Evolutionary conservation across 2,888 invertebrate genomes (phyloP).

Genomic region (Protophormia terraenovae): DNA sequence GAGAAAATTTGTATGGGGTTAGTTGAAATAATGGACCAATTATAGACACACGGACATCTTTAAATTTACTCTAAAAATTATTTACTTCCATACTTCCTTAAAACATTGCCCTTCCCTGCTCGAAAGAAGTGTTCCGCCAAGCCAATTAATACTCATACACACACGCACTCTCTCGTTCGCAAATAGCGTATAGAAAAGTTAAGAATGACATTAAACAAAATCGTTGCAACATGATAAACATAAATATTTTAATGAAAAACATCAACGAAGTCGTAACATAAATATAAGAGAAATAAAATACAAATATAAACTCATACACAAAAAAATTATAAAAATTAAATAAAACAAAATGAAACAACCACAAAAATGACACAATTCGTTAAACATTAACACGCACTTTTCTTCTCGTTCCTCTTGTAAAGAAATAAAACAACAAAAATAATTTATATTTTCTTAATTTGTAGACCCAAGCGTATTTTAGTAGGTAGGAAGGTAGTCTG

Average conservation of each 20-base stretch:
- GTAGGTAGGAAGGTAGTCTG: not conserved
- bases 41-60: no score
- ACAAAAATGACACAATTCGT: conserved; percentile 56
- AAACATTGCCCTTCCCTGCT: conserved; percentile 51
- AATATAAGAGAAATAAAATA: conserved; percentile 17
- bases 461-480: not conserved
- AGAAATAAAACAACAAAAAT: not conserved
- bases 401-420: not conserved
- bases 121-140: conserved; percentile 77
- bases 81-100: not conserved
- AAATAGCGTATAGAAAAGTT: not conserved
- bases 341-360: conserved; percentile 46
- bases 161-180: not conserved
- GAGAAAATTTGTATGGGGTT: no score
- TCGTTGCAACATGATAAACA: conserved; percentile 78
- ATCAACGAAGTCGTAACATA: conserved; percentile 22
- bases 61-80: no score
- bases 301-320: not conserved
- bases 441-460: conserved; percentile 26
- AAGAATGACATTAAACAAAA: conserved; percentile 70
- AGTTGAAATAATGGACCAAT: no score
- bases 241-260: conserved; percentile 74
- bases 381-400: conserved; percentile 52
- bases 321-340: conserved; percentile 34
- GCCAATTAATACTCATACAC: conserved; percentile 74